Percentiles rank a stretch among this genome's conserved stretches.
Evolutionary conservation across 2,888 invertebrate species (phyloP).

Genomic region (Drosophila longiperda): DNA sequence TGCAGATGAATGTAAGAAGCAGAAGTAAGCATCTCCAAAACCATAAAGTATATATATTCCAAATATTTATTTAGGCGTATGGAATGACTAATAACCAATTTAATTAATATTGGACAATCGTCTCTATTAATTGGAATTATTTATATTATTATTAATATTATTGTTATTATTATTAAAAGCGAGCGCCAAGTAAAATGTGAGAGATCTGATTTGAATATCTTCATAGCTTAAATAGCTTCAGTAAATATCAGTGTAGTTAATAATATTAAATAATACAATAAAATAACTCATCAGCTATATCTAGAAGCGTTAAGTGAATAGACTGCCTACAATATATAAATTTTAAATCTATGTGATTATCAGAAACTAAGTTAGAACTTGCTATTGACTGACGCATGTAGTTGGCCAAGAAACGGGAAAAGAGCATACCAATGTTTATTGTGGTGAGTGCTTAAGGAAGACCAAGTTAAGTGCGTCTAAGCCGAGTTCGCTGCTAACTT

Average conservation of each 20-base stretch:
- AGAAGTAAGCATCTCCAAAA: too few relatives aligned
- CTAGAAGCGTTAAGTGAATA: not conserved
- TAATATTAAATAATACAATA: not conserved
- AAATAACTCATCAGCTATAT: not conserved
- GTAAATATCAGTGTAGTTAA: not conserved
- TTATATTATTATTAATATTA: too few relatives aligned
- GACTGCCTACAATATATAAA: not conserved
- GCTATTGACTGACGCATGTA: constrained; percentile 22
- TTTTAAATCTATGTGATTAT: not conserved
- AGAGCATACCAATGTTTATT: constrained; percentile 64
- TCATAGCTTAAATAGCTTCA: not conserved
- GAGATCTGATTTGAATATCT: not conserved
- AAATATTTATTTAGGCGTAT: not conserved
- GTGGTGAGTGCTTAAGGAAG: constrained; percentile 26
- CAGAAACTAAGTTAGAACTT: not conserved
- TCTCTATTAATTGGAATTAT: not conserved
- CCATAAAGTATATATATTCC: too few relatives aligned
- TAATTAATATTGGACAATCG: not conserved
- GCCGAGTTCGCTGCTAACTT: constrained; percentile 8
- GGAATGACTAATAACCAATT: not conserved
- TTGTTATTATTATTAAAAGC: not conserved
- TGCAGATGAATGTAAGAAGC: too few relatives aligned
- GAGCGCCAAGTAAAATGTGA: not conserved
- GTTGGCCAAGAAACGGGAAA: constrained; percentile 50
- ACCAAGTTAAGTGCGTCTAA: constrained; percentile 10